Percentiles rank a stretch among this genome's conserved stretches.
Evolutionary conservation across 2,888 invertebrate genomes (phyloP).

Genomic region (Masnerella sp.): DNA sequence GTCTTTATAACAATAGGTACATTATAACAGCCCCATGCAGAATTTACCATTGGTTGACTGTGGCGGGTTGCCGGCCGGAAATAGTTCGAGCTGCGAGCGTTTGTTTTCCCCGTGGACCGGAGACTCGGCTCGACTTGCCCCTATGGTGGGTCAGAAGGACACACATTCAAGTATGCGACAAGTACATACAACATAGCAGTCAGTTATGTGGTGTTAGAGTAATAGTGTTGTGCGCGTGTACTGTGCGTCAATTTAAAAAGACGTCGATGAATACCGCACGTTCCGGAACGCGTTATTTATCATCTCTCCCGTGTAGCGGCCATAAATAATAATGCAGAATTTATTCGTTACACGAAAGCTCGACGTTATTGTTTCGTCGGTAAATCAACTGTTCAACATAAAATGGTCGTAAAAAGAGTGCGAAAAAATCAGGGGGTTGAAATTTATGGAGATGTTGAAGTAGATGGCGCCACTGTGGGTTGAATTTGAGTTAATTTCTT

Average conservation of each 20-base stretch:
- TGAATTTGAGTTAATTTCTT: too few species aligned
- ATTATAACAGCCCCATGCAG: constrained; percentile 69
- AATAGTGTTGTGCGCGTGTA: constrained; percentile 38
- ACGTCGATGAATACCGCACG: constrained; percentile 32
- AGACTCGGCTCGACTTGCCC: constrained; percentile 80
- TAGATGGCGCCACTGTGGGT: too few species aligned
- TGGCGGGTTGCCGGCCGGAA: constrained; percentile 81
- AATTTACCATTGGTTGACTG: constrained; percentile 90
- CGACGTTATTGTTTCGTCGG: not conserved
- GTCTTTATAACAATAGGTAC: constrained; percentile 39
- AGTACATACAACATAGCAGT: constrained; percentile 59
- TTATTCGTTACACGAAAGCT: constrained; percentile 5
- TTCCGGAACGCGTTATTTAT: constrained; percentile 38
- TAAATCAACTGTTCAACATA: not conserved
- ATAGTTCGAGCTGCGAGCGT: constrained; percentile 85
- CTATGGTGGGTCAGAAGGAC: constrained; percentile 75
- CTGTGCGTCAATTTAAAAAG: constrained; percentile 38
- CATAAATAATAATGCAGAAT: constrained; percentile 23
- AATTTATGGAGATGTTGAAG: constrained; percentile 7
- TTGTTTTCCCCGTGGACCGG: constrained; percentile 85
- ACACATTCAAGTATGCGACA: constrained; percentile 75
- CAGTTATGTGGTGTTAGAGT: constrained; percentile 48
- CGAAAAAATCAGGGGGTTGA: not conserved
- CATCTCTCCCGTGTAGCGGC: not conserved
- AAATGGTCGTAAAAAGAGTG: not conserved